Percentiles rank a stretch among this genome's conserved stretches.
phyloP scores from a whole-genome alignment of 2,113 vertebrate genomes.

The Planiliza haematocheilus region DNA sequence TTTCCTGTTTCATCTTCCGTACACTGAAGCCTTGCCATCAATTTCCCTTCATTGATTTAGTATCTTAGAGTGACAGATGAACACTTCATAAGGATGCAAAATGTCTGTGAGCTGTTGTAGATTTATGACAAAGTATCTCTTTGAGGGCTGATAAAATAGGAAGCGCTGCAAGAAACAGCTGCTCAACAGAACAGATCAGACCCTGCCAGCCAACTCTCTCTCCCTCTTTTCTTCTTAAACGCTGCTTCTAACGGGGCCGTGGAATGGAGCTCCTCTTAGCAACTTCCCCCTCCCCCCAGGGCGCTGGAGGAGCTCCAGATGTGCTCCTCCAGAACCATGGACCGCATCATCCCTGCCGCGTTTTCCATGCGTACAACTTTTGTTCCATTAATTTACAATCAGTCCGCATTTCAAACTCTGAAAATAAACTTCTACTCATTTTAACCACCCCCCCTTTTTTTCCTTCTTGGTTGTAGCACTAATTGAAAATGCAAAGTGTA shows the following conservation, averaged over 20 bases:
- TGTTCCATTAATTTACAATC: slow-evolving; percentile 68
- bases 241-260: slow-evolving; percentile 29
- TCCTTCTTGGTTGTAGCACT: slow-evolving; percentile 44
- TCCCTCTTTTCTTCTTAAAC: slow-evolving; percentile 31
- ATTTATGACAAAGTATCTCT: slow-evolving; percentile 56
- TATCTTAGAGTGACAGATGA: slow-evolving; percentile 15
- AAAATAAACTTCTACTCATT: slow-evolving; percentile 51
- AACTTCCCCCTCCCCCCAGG: slow-evolving; percentile 59
- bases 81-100: slow-evolving; percentile 16
- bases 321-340: slow-evolving; percentile 55
- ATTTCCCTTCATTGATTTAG: slow-evolving; percentile 4
- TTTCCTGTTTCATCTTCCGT: background rate
- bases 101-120: slow-evolving; percentile 40
- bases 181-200: slow-evolving; percentile 64
- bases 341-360: slow-evolving; percentile 46
- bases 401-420: slow-evolving; percentile 60
- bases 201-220: slow-evolving; percentile 39
- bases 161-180: slow-evolving; percentile 71
- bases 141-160: slow-evolving; percentile 63
- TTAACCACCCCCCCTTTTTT: no score
- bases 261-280: slow-evolving; percentile 58
- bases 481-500: slow-evolving; percentile 70
- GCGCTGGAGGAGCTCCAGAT: slow-evolving; percentile 77
- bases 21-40: background rate
- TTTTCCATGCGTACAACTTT: slow-evolving; percentile 39